Evolutionary conservation across 2,113 vertebrate species (phyloP).

Genomic region (Anser cygnoides): DNA sequence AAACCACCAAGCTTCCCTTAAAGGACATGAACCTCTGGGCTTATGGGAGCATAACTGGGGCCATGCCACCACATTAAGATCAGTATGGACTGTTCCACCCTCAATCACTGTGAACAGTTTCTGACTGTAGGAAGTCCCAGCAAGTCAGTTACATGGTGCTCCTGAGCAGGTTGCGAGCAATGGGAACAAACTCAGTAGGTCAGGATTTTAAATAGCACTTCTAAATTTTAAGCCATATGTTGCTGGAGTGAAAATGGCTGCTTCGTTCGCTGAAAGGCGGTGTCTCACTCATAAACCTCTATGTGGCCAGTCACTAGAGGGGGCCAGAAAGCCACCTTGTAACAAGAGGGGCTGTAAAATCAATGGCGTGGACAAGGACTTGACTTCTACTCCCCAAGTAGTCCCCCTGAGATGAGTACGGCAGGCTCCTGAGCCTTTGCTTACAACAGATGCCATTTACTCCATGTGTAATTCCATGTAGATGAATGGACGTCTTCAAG

Average conservation of each 20-base stretch:
- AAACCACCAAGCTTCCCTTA: background rate
- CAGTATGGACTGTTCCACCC: background rate
- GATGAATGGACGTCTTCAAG: conserved; percentile 27
- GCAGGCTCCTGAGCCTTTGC: background rate
- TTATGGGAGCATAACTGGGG: background rate
- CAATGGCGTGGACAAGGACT: background rate
- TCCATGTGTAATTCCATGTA: background rate
- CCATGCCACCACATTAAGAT: background rate
- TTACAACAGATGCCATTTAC: background rate
- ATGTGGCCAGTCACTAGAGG: conserved; percentile 36
- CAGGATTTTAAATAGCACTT: background rate
- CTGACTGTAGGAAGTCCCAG: background rate
- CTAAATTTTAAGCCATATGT: background rate
- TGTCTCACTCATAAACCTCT: background rate
- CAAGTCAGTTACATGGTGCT: background rate
- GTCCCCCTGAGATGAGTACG: background rate
- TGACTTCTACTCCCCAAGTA: background rate
- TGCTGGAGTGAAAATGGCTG: background rate
- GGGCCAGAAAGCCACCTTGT: conserved; percentile 32
- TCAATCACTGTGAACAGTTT: background rate
- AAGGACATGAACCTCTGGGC: background rate
- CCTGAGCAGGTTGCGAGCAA: background rate
- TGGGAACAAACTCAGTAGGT: accelerated
- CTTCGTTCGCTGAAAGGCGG: background rate
- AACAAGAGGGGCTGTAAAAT: background rate